A percentile compares a stretch with the other conserved stretches of the same genome.
phyloP scores from a whole-genome alignment of 1,140 invertebrate species.

The Dendroctonus ponderosae region DNA sequence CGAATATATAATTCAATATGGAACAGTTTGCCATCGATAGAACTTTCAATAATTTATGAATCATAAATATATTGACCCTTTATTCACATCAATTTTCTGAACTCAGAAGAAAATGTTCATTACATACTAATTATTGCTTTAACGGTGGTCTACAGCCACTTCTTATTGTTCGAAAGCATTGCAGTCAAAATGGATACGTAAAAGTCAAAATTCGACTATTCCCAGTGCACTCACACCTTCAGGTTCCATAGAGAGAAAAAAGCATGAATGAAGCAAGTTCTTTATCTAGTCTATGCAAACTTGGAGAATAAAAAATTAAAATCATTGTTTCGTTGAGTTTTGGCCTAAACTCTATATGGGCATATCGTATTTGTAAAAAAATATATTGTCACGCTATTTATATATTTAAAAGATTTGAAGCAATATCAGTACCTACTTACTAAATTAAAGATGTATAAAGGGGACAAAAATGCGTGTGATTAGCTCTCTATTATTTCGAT shows the following conservation, averaged over 20 bases:
- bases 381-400: neutral
- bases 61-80: too few species aligned
- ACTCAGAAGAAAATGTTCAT: too few species aligned
- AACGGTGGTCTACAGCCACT: too few species aligned
- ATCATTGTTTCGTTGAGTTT: neutral
- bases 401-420: neutral
- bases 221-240: neutral
- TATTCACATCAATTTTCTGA: too few species aligned
- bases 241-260: neutral
- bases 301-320: neutral
- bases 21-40: too few species aligned
- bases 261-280: neutral
- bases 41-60: too few species aligned
- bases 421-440: constrained; percentile 1
- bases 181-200: too few species aligned
- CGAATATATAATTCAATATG: neutral
- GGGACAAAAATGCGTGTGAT: too few species aligned
- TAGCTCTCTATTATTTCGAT: too few species aligned
- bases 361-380: neutral
- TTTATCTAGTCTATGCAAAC: neutral
- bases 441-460: neutral
- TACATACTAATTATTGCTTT: too few species aligned
- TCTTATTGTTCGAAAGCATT: too few species aligned
- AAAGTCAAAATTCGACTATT: too few species aligned
- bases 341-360: neutral